Conservation (phyloP, 2,113 vertebrate genomes). For the Chaenogobius annularis region DNA sequence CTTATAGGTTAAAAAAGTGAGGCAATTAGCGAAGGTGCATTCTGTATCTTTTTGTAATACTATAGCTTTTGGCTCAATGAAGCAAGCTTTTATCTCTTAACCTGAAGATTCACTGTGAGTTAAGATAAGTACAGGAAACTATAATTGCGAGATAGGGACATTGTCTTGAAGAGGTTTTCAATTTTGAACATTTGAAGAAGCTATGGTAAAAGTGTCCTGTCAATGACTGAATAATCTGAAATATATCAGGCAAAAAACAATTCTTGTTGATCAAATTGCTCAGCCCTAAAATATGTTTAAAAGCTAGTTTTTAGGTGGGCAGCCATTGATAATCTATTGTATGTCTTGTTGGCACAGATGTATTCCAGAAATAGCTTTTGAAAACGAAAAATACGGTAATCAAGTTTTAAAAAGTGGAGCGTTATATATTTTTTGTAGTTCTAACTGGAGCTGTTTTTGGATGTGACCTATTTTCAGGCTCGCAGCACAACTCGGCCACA, state of each 20-base stretch:
- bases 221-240: neutral
- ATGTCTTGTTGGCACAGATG: constrained; percentile 16
- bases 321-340: neutral
- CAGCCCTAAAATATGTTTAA: neutral
- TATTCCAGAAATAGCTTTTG: constrained; percentile 30
- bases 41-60: neutral
- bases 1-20: neutral
- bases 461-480: constrained; percentile 59
- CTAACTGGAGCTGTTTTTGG: constrained; percentile 26
- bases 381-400: constrained; percentile 33
- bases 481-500: constrained; percentile 49
- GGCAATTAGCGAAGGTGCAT: neutral
- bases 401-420: constrained; percentile 23
- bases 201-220: neutral
- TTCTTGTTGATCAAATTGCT: too few relatives aligned
- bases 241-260: too few relatives aligned
- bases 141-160: neutral
- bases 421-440: constrained; percentile 28
- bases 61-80: neutral
- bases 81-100: neutral
- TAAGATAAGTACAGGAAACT: neutral
- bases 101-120: neutral
- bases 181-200: neutral
- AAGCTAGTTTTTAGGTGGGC: neutral
- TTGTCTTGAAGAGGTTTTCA: neutral